Conservation (phyloP, 2,113 vertebrate genomes). For the Psophia crepitans region DNA sequence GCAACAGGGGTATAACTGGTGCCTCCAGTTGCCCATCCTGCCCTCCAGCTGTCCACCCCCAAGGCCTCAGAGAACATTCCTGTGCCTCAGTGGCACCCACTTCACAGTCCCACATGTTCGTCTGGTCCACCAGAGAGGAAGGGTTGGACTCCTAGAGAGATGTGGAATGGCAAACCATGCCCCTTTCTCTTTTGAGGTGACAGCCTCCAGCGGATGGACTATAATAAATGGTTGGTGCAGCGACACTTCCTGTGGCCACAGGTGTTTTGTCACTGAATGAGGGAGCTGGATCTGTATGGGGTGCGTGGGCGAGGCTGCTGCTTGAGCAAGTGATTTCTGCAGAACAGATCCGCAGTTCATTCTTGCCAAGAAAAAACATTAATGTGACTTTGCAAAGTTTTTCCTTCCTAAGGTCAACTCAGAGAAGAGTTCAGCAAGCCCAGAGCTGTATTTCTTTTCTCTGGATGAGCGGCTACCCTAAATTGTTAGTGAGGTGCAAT, state of each 20-base stretch:
- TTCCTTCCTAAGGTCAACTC: not conserved
- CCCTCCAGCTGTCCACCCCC: not conserved
- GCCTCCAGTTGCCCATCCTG: not conserved
- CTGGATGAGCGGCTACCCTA: not conserved
- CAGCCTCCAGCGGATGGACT: not conserved
- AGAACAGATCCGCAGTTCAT: not conserved
- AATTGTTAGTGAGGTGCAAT: conserved; percentile 27
- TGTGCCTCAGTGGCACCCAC: not conserved
- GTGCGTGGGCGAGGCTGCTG: not conserved
- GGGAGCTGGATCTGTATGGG: not conserved
- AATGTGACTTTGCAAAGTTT: conserved; percentile 14
- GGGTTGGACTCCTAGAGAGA: not conserved
- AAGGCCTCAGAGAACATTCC: not conserved
- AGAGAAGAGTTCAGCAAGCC: not conserved
- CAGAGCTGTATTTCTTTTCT: conserved; percentile 34
- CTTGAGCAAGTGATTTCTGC: not conserved
- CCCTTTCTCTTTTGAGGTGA: not conserved
- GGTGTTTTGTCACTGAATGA: not conserved
- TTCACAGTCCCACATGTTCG: not conserved
- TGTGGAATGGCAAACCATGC: not conserved
- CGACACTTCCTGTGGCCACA: not conserved
- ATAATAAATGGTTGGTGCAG: not conserved
- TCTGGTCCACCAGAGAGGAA: not conserved
- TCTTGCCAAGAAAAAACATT: not conserved
- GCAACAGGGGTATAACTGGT: accelerated